Evolutionary conservation across 1,140 invertebrate genomes (phyloP).

Genomic region (Charaxes varanes): DNA sequence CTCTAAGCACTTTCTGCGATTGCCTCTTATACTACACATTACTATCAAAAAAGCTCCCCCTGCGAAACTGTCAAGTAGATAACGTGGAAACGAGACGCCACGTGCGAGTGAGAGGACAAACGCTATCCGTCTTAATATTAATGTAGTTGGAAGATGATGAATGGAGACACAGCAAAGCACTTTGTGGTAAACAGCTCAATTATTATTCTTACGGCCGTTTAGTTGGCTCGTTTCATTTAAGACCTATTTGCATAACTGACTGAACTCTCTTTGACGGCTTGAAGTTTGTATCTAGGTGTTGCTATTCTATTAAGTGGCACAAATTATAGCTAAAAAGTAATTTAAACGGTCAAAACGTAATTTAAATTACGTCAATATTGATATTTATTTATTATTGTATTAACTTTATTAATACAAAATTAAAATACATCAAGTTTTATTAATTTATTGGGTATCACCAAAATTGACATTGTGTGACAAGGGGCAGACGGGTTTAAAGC

Average conservation of each 20-base stretch:
- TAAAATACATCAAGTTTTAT: too few relatives aligned
- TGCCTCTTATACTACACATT: neutral
- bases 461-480: too few relatives aligned
- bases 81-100: constrained; percentile 30
- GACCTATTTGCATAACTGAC: constrained; percentile 41
- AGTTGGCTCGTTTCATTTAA: constrained; percentile 42
- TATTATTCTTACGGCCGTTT: constrained; percentile 55
- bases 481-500: too few relatives aligned
- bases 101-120: constrained; percentile 29
- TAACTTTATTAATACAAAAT: too few relatives aligned
- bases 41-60: constrained; percentile 40
- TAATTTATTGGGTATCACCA: too few relatives aligned
- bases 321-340: too few relatives aligned
- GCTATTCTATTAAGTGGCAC: too few relatives aligned
- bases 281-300: too few relatives aligned
- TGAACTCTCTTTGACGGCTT: too few relatives aligned
- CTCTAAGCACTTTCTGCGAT: neutral
- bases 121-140: constrained; percentile 56
- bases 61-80: constrained; percentile 45
- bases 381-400: too few relatives aligned
- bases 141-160: constrained; percentile 57
- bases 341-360: too few relatives aligned
- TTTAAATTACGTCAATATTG: too few relatives aligned
- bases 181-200: constrained; percentile 53
- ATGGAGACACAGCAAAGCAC: constrained; percentile 63